Evolutionary conservation across 92 coral and sea anemone species (phyloP).

Genomic region (Virgularia gustaviana): DNA sequence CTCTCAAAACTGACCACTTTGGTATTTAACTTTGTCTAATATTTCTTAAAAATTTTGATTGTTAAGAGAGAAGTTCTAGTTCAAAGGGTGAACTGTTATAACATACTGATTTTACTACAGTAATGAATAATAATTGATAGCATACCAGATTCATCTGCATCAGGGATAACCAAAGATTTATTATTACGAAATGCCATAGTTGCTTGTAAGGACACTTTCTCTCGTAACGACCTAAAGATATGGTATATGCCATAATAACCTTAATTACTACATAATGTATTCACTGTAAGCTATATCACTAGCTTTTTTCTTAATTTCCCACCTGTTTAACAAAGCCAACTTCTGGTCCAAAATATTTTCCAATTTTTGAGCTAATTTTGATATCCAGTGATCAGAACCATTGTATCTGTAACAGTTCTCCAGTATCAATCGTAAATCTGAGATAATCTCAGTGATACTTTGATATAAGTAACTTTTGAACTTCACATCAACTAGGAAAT

Average conservation of each 20-base stretch:
- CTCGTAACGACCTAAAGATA: constrained; percentile 86
- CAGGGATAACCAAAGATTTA: constrained; percentile 36
- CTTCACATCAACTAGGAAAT: constrained; percentile 74
- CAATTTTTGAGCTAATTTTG: constrained; percentile 88
- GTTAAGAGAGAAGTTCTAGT: too few relatives aligned
- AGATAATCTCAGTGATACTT: constrained; percentile 84
- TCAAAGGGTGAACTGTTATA: not conserved
- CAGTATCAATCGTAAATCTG: constrained; percentile 79
- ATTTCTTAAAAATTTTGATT: too few relatives aligned
- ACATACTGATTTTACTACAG: not conserved
- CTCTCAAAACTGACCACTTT: too few relatives aligned
- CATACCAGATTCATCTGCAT: constrained; percentile 43
- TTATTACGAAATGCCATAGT: constrained; percentile 80
- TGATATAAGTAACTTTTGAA: constrained; percentile 69
- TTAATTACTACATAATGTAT: not conserved
- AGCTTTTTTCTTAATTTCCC: too few relatives aligned
- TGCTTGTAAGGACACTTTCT: constrained; percentile 78
- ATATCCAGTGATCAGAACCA: constrained; percentile 92
- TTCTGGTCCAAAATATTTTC: constrained; percentile 95
- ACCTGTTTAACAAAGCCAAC: constrained; percentile 88
- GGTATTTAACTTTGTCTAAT: too few relatives aligned
- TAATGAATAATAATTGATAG: not conserved
- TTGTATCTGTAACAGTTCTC: constrained; percentile 96
- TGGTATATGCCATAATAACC: not conserved
- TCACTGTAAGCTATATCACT: not conserved